Evolutionary conservation across 2,888 invertebrate genomes (phyloP).

Genomic region (Drosophila nigricruria): DNA sequence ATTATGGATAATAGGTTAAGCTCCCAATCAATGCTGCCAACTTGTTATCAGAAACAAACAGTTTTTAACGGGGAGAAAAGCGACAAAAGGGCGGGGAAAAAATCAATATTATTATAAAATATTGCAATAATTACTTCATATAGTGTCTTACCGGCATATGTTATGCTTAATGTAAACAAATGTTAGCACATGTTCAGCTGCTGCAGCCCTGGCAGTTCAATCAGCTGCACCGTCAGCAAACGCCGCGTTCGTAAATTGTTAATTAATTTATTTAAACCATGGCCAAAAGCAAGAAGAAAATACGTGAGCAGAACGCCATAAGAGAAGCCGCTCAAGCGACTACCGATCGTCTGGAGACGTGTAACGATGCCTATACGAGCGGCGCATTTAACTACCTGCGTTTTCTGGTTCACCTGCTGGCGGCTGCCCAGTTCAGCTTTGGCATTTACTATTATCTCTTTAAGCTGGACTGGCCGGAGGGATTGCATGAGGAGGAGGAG

Average conservation of each 20-base stretch:
- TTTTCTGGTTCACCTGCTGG: slow-evolving; percentile 86
- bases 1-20: background rate
- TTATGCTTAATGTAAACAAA: slow-evolving; percentile 12
- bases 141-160: background rate
- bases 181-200: slow-evolving; percentile 3
- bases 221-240: slow-evolving; percentile 24
- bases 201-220: slow-evolving; percentile 23
- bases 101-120: too few relatives aligned
- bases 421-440: slow-evolving; percentile 88
- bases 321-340: slow-evolving; percentile 54
- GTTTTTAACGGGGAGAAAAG: too few relatives aligned
- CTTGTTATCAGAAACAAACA: too few relatives aligned
- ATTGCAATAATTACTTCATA: too few relatives aligned
- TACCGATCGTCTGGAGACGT: slow-evolving; percentile 46
- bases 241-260: slow-evolving; percentile 25
- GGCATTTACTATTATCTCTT: slow-evolving; percentile 89
- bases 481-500: slow-evolving; percentile 61
- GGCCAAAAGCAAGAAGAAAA: slow-evolving; percentile 63
- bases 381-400: slow-evolving; percentile 73
- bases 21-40: too few relatives aligned
- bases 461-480: slow-evolving; percentile 85
- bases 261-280: slow-evolving; percentile 33
- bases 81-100: too few relatives aligned
- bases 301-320: slow-evolving; percentile 55
- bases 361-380: slow-evolving; percentile 69